Evolutionary conservation across 2,113 vertebrate species (phyloP).

Genomic region (Macheiramphus alcinus): DNA sequence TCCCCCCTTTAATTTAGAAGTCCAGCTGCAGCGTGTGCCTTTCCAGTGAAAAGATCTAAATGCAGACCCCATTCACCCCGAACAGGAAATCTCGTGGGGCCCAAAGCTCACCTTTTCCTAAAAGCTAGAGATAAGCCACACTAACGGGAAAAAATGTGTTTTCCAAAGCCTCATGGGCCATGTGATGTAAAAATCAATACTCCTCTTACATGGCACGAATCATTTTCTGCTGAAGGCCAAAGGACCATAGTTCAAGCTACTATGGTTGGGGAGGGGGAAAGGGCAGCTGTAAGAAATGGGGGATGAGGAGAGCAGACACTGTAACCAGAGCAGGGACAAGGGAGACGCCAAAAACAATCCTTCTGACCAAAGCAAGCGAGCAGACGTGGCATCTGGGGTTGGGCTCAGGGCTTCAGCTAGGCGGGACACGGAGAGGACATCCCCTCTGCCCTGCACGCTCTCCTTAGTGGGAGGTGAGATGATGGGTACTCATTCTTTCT

Average conservation of each 20-base stretch:
- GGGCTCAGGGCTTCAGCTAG: not conserved
- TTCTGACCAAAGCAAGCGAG: not conserved
- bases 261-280: not conserved
- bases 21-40: not conserved
- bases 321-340: not conserved
- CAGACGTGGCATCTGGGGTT: not conserved
- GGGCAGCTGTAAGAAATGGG: not conserved
- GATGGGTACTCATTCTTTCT: not conserved
- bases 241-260: not conserved
- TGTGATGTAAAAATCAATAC: slow-evolving; percentile 15
- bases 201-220: not conserved
- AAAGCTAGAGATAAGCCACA: slow-evolving; percentile 2
- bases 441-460: not conserved
- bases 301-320: not conserved
- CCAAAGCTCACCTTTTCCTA: slow-evolving; percentile 11
- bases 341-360: not conserved
- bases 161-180: not conserved
- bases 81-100: not conserved
- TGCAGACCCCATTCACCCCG: not conserved
- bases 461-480: fast-evolving
- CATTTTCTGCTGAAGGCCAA: not conserved
- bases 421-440: not conserved
- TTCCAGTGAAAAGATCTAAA: slow-evolving; percentile 29
- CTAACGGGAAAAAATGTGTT: not conserved
- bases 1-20: slow-evolving; percentile 17